Base-by-base conservation (phyloP, 2,113 vertebrate species). In the Siniperca knerii region DNA sequence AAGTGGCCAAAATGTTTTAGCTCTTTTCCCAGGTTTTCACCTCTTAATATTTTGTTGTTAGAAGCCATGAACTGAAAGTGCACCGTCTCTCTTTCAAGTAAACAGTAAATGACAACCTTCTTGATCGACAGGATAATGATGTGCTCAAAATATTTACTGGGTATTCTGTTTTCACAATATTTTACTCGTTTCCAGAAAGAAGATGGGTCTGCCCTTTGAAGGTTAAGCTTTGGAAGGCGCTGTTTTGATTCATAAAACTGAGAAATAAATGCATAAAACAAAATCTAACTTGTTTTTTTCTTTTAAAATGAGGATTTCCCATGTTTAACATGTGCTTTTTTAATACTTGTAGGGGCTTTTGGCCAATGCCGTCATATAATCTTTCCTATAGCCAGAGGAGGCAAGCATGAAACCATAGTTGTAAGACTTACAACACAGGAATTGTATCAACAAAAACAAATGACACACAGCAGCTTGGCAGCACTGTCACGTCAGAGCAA, bases 381-480 rank as follows among this genome's bases (percentile, higher is more conserved):
- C 8, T 52, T 58, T 70, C 44, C 57, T 65, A 8, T 13, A 44
- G 20, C 8, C 61, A 65, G 21, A 48, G 16, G 21, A 57, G 16
- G 52, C 13, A 68, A 29, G 25, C 3, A 44, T 72, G 52, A 54
- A 80, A 54, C 20, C 60, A 60, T 21, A 62, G 21, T 46, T 66
- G 57, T 6, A 18, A 6, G 50, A n/a, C 9, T 23, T 29, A 20
- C 25, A 70, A 67, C 50, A 50, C 7, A 61, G 68, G 20, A 4
- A 64, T 75, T 48, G 68, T 6, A 74, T 74, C 18, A 70, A 80
- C 35, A 62, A 50, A n/a, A 82, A 18, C 42, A 68, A 67, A 79
- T 9, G 4, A 5, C 50, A 57, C 67, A 37, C 13, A 1, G 62
- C n/a, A 33, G 71, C 40, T 74, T 71, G 20, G 74, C 54, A 76